Conservation (phyloP, 2,888 invertebrate genomes). For the Leptogaster cylindrica region DNA sequence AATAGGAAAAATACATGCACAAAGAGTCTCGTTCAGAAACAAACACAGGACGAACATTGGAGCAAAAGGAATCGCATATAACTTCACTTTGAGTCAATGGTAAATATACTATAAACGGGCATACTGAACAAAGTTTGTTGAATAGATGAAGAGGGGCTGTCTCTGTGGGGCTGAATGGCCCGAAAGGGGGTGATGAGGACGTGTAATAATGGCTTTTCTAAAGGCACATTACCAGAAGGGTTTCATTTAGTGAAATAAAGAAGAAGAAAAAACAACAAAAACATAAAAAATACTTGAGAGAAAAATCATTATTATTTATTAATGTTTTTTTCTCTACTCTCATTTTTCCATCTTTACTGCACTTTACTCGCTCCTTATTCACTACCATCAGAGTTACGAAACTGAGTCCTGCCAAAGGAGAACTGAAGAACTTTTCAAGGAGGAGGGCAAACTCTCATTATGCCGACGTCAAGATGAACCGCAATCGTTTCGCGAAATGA, state of each 20-base stretch:
- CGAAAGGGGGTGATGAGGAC: not conserved
- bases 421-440: conserved; percentile 25
- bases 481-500: conserved; percentile 24
- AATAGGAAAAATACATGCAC: conserved; percentile 30
- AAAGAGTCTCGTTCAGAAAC: conserved; percentile 32
- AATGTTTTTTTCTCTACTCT: conserved; percentile 29
- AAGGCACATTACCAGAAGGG: conserved; percentile 35
- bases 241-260: conserved; percentile 28
- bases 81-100: conserved; percentile 39
- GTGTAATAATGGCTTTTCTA: conserved; percentile 12
- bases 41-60: conserved; percentile 32
- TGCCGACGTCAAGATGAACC: conserved; percentile 31
- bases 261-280: conserved; percentile 3
- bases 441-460: conserved; percentile 9
- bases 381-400: conserved; percentile 16
- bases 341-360: too few relatives aligned
- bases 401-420: conserved; percentile 14
- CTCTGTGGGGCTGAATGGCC: conserved; percentile 18
- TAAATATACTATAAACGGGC: conserved; percentile 22
- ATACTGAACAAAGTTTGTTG: conserved; percentile 20
- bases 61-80: conserved; percentile 35
- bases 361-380: too few relatives aligned
- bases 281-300: conserved; percentile 24
- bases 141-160: conserved; percentile 35
- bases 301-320: conserved; percentile 37